Base-by-base conservation (phyloP, 37 sponge, comb jelly and placozoan genomes). In the Bolinopsis microptera region DNA sequence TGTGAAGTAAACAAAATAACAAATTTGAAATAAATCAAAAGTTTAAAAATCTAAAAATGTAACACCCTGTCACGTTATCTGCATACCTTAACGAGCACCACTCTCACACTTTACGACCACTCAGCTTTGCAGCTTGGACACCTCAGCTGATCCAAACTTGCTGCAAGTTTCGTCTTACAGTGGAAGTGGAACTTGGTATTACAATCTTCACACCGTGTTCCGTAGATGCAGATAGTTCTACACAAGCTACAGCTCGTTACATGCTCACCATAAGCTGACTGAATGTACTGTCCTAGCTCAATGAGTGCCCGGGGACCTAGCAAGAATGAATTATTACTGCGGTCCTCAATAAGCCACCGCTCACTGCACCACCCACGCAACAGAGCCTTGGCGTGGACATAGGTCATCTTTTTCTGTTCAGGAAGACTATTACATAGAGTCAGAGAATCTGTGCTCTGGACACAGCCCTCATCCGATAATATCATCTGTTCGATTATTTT, bases 331-430 rank as follows among this genome's bases (percentile, higher is more conserved):
- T 40, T 86, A 25, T 86, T 86, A 18, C 36, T 40, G 48, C 90
- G 40, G 48, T 86, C 90, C 30, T 86, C 90, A 9, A 86, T 33
- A 3, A 86, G 61, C 90, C 90, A 86, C 38, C 35, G 90, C 61
- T 41, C 90, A 41, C 30, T 39, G 61, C 90, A 86, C 90, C 90
- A 86, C 23, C 90, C 90, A 8, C 61, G 40, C 30, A 86, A 48
- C 27, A 86, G 35, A 39, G 41, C 90, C 35, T 86, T 86, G 41
- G 90, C 90, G 28, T 86, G 90, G 26, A 41, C 61, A 27, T 86
- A 86, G 25, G 90, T 86, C 90, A 86, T 86, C 90, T 86, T 86
- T 48, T 86, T 86, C 41, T 41, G 61, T 0, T 86, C 90, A 24
- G 90, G 61, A 5, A 86, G 90, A 25, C 30, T 86, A 27, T 86